These are phyloP conservation scores for Synergus gifuensis DNA, from an alignment of 2,888 invertebrate species.

Conservation along the genomic window DNA sequence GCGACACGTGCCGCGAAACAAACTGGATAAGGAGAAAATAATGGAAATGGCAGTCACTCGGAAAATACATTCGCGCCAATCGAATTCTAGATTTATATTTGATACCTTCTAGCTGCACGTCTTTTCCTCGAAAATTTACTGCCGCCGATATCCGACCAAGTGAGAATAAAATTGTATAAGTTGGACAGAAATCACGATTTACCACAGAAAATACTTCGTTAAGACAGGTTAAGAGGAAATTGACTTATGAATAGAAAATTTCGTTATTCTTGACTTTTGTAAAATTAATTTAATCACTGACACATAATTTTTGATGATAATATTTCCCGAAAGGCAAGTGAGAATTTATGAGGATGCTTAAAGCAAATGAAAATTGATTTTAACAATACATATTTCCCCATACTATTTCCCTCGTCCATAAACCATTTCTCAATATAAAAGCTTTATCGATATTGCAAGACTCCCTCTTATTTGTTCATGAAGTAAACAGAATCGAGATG, in stretches of 20 bases:
- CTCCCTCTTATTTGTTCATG: not conserved
- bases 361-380: not conserved
- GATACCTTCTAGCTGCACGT: constrained; percentile 39
- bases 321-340: not conserved
- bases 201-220: not conserved
- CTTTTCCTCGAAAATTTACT: constrained; percentile 18
- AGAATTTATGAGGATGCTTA: not conserved
- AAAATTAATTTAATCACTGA: not conserved
- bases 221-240: not conserved
- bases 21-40: constrained; percentile 58
- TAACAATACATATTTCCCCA: not conserved
- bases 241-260: too few relatives aligned
- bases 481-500: not conserved
- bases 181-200: not conserved
- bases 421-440: not conserved
- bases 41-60: constrained; percentile 58
- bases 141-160: constrained; percentile 7
- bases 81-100: constrained; percentile 53
- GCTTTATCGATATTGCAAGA: not conserved
- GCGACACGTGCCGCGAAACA: constrained; percentile 58
- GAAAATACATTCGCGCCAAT: constrained; percentile 54
- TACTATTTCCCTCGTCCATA: not conserved
- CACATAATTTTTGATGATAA: not conserved
- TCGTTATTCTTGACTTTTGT: not conserved
- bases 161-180: constrained; percentile 9